Evolutionary conservation across 2,113 vertebrate species (phyloP).

Genomic region (Entomyzon cyanotis): DNA sequence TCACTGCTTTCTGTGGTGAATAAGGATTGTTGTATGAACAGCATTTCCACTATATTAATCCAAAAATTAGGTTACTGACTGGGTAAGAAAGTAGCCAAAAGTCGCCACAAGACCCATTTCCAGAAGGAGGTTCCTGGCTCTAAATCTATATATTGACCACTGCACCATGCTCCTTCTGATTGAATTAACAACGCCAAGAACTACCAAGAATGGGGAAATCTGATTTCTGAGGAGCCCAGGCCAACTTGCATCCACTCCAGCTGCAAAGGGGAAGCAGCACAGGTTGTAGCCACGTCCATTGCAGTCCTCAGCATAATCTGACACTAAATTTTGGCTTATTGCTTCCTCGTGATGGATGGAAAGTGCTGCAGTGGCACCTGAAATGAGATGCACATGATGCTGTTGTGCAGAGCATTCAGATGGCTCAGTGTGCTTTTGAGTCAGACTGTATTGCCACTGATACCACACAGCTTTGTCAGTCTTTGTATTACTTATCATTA

Average conservation of each 20-base stretch:
- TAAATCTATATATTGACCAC: not conserved
- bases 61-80: not conserved
- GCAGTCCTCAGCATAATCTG: slow-evolving; percentile 77
- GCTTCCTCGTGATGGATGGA: slow-evolving; percentile 69
- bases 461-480: not conserved
- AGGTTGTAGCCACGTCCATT: slow-evolving; percentile 14
- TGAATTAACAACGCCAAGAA: not conserved
- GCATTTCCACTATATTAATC: not conserved
- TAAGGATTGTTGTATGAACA: not conserved
- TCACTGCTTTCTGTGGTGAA: not conserved
- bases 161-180: not conserved
- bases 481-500: not conserved
- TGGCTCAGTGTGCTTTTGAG: not conserved
- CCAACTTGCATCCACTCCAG: slow-evolving; percentile 61
- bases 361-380: slow-evolving; percentile 78
- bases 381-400: not conserved
- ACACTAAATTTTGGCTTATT: slow-evolving; percentile 64
- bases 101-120: not conserved
- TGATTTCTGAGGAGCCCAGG: slow-evolving; percentile 76
- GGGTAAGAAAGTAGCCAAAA: not conserved
- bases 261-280: slow-evolving; percentile 50
- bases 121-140: not conserved
- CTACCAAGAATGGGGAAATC: slow-evolving; percentile 74
- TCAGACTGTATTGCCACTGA: not conserved
- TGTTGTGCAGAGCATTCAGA: not conserved